Conservation (phyloP, 2,113 vertebrate genomes). For the Phasianus colchicus region DNA sequence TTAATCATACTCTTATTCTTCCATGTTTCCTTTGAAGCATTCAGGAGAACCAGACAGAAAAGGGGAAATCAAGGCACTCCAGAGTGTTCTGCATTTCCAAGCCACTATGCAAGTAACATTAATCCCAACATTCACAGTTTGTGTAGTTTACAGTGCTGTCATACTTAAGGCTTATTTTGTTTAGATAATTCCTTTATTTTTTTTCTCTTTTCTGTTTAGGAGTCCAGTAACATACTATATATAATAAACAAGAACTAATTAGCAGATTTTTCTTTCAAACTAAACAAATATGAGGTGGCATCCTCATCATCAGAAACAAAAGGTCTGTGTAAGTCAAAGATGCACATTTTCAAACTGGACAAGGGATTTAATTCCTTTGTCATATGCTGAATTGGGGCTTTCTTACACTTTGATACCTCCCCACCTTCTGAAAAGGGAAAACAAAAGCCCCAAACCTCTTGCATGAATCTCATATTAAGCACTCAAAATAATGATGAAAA, state of each 20-base stretch:
- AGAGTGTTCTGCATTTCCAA: background rate
- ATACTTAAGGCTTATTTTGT: background rate
- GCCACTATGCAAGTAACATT: background rate
- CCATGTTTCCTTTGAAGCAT: background rate
- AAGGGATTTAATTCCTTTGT: background rate
- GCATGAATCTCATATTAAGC: fast-evolving
- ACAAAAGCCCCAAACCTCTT: background rate
- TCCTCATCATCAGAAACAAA: background rate
- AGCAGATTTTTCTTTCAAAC: background rate
- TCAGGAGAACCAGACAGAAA: background rate
- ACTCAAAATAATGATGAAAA: background rate
- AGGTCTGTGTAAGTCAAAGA: background rate
- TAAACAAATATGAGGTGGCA: background rate
- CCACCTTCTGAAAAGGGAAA: background rate
- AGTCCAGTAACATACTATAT: background rate
- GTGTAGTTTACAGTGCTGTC: background rate
- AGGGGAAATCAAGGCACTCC: background rate
- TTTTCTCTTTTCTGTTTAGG: background rate
- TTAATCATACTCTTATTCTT: background rate
- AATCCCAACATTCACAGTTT: background rate
- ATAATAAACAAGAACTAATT: background rate
- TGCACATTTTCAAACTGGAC: background rate
- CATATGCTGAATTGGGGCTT: background rate
- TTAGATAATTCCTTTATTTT: background rate
- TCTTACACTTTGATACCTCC: background rate